Evolutionary conservation across 2,797 vertebrate genomes (phyloP).

Genomic region (Momotus momota): DNA sequence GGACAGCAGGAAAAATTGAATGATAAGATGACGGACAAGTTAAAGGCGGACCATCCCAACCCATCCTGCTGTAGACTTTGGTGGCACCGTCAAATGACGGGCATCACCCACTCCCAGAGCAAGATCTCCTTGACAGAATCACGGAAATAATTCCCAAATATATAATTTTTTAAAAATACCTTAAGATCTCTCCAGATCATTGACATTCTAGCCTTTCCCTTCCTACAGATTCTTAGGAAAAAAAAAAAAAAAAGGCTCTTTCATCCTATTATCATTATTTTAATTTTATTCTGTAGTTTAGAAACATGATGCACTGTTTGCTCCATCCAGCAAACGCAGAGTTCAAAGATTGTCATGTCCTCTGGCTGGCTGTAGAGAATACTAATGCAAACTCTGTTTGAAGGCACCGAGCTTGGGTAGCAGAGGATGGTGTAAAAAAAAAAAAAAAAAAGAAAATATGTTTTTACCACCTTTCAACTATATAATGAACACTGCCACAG

Average conservation of each 20-base stretch:
- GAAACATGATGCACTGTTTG: background rate
- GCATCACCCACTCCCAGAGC: background rate
- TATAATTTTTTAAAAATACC: background rate
- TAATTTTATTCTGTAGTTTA: background rate
- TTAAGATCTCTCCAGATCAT: background rate
- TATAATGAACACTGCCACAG: background rate
- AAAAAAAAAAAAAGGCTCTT: background rate
- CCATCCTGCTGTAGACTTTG: rapidly evolving
- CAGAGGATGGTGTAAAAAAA: background rate
- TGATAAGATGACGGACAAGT: rapidly evolving
- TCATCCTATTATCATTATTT: background rate
- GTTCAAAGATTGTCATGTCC: background rate
- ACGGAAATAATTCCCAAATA: background rate
- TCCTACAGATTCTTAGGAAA: background rate
- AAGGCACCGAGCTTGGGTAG: background rate
- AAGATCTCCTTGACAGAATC: background rate
- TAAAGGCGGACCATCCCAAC: rapidly evolving
- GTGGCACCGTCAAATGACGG: background rate
- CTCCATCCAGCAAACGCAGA: background rate
- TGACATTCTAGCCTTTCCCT: background rate
- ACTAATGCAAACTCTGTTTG: background rate
- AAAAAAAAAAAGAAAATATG: background rate
- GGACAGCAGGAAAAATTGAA: background rate
- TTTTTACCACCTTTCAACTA: background rate
- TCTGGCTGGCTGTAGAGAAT: background rate